Percentiles rank a stretch among this genome's conserved stretches.
Conservation (phyloP, 2,888 invertebrate genomes). For the Amphipyra berbera region DNA sequence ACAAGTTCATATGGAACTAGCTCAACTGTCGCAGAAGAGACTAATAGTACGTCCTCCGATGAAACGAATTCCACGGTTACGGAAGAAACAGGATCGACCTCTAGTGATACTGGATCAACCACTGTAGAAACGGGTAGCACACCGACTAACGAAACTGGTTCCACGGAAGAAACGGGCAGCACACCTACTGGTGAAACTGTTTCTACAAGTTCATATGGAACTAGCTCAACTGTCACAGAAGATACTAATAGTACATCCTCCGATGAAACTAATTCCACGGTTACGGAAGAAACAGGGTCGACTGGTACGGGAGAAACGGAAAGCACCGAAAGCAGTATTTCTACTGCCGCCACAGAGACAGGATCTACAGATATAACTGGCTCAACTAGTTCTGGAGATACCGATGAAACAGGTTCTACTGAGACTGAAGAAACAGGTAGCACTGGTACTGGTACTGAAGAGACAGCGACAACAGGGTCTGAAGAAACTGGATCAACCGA, state of each 20-base stretch:
- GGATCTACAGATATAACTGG: slow-evolving; percentile 2
- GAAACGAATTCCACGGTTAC: not conserved
- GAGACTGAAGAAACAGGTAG: not conserved
- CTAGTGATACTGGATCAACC: not conserved
- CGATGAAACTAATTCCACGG: not conserved
- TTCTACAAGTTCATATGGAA: not conserved
- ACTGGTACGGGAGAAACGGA: slow-evolving; percentile 4
- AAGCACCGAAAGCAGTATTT: slow-evolving; percentile 16
- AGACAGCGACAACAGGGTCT: too few relatives aligned
- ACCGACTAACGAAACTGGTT: not conserved
- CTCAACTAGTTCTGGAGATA: slow-evolving; percentile 1
- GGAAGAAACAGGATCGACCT: not conserved
- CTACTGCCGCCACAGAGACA: slow-evolving; percentile 7
- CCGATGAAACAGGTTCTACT: slow-evolving; percentile 9
- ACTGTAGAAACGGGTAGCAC: not conserved
- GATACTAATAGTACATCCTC: not conserved
- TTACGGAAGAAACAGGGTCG: slow-evolving; percentile 2
- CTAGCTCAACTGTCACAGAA: not conserved
- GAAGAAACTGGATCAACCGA: not conserved
- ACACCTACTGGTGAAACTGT: slow-evolving; percentile 6
- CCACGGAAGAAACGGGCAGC: slow-evolving; percentile 5
- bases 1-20: not conserved
- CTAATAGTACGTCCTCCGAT: too few relatives aligned
- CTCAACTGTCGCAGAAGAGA: not conserved
- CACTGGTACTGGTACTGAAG: not conserved